phyloP scores from a whole-genome alignment of 2,888 invertebrate genomes.

The Drosophila quasianomalipes region DNA sequence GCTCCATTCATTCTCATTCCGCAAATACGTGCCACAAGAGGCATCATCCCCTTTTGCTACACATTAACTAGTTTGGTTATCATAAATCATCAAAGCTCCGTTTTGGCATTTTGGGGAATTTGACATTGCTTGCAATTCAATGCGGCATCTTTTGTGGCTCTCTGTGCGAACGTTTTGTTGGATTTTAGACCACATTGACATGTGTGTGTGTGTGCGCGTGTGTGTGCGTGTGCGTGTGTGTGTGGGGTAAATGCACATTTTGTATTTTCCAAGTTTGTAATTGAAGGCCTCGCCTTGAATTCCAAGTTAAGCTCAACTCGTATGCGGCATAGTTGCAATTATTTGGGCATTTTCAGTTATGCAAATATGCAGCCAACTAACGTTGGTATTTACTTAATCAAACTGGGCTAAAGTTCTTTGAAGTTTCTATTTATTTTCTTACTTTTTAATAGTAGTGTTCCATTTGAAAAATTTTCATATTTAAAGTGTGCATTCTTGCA shows the following conservation, averaged over 20 bases:
- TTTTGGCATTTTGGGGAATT: constrained; percentile 33
- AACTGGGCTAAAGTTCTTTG: not conserved
- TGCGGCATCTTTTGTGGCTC: constrained; percentile 14
- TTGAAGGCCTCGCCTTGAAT: constrained; percentile 17
- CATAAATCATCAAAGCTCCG: constrained; percentile 59
- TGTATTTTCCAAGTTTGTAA: constrained; percentile 11
- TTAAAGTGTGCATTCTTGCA: not conserved
- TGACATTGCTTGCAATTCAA: constrained; percentile 34
- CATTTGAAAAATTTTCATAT: not conserved
- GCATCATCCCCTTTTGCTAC: constrained; percentile 13
- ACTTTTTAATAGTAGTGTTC: not conserved
- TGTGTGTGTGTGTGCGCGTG: not conserved
- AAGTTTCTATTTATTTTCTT: not conserved
- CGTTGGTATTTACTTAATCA: not conserved
- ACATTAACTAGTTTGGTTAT: constrained; percentile 65
- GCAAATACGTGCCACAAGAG: not conserved
- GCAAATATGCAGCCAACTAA: constrained; percentile 7
- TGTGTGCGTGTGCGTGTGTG: not conserved
- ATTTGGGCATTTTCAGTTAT: constrained; percentile 1
- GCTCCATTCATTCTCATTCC: not conserved
- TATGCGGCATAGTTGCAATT: not conserved
- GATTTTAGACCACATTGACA: constrained; percentile 26
- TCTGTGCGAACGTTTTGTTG: constrained; percentile 3
- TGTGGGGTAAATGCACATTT: constrained; percentile 25
- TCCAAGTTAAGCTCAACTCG: constrained; percentile 1